A percentile compares a stretch with the other conserved stretches of the same genome.
phyloP scores from a whole-genome alignment of 1,140 invertebrate species.

The Metopolophium dirhodum region DNA sequence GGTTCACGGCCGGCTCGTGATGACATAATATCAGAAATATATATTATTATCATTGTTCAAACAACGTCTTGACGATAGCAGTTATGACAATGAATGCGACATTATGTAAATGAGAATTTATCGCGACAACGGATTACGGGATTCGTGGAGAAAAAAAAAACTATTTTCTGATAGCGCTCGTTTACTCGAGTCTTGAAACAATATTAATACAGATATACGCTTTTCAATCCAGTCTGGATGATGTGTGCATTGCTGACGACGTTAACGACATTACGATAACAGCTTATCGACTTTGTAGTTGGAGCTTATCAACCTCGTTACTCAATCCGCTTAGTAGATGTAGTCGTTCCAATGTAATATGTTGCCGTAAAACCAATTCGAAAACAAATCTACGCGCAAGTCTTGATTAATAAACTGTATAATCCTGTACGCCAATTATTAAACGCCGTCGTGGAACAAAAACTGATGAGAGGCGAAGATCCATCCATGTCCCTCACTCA shows the following conservation, averaged over 20 bases:
- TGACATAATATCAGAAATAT: background rate
- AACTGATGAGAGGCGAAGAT: background rate
- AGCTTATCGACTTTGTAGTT: background rate
- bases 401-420: background rate
- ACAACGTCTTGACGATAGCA: background rate
- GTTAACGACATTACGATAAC: background rate
- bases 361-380: background rate
- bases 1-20: background rate
- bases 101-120: background rate
- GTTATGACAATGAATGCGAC: background rate
- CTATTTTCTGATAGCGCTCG: no score
- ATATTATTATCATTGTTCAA: background rate
- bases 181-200: background rate
- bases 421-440: background rate
- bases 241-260: background rate
- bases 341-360: background rate
- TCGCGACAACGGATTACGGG: background rate
- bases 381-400: background rate
- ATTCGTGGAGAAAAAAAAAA: background rate
- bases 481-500: background rate
- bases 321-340: background rate
- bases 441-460: background rate
- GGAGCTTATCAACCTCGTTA: slow-evolving; percentile 7
- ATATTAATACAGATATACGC: background rate
- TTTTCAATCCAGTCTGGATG: background rate